phyloP scores from a whole-genome alignment of 30 jellyfish, hydroid and myxozoan species.

The Sanderia malayensis region DNA sequence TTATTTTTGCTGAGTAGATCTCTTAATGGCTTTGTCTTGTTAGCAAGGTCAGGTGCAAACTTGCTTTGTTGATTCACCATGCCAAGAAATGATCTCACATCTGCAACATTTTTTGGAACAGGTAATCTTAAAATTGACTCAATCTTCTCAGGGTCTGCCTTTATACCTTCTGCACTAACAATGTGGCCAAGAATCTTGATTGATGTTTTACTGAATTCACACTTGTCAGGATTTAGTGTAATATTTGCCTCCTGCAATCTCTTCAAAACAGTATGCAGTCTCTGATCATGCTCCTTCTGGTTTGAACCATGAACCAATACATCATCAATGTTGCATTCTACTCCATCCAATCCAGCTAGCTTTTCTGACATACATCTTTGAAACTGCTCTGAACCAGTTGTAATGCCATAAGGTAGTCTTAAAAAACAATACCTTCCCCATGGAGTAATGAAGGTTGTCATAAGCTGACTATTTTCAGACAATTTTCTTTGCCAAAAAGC shows the following conservation, averaged over 20 bases:
- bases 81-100: slow-evolving; percentile 38
- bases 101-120: slow-evolving; percentile 41
- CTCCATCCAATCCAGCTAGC: slow-evolving; percentile 15
- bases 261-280: slow-evolving; percentile 2
- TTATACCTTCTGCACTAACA: slow-evolving; percentile 35
- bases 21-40: slow-evolving; percentile 38
- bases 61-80: slow-evolving; percentile 44
- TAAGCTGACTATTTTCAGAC: slow-evolving; percentile 36
- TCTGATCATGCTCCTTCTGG: slow-evolving; percentile 8
- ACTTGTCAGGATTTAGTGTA: slow-evolving; percentile 51
- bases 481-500: slow-evolving; percentile 68
- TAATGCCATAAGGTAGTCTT: slow-evolving; percentile 55
- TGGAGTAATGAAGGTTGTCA: slow-evolving; percentile 37
- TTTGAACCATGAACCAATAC: slow-evolving; percentile 10
- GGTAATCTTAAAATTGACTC: slow-evolving; percentile 32
- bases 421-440: slow-evolving; percentile 54
- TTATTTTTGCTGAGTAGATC: slow-evolving; percentile 26
- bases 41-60: slow-evolving; percentile 39
- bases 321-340: slow-evolving; percentile 17
- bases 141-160: slow-evolving; percentile 35
- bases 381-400: slow-evolving; percentile 45
- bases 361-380: slow-evolving; percentile 6
- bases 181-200: slow-evolving; percentile 49
- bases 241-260: slow-evolving; percentile 17
- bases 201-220: slow-evolving; percentile 23